Conservation (phyloP, 2,888 invertebrate species). For the Dryobotodes eremita region DNA sequence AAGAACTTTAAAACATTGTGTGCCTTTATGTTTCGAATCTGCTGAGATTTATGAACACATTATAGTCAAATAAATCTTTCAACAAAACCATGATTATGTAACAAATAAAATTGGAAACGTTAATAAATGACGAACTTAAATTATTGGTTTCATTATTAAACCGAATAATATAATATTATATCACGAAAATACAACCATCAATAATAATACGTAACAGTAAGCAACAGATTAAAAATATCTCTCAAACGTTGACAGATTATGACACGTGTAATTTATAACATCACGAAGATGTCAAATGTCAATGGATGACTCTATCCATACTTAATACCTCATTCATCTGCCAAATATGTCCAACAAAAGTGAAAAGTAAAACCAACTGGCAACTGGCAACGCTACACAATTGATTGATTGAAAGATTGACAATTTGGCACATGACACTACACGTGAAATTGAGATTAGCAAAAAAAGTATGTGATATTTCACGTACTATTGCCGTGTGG, state of each 20-base stretch:
- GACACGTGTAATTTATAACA: conserved; percentile 39
- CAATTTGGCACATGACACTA: conserved; percentile 55
- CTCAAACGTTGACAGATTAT: conserved; percentile 19
- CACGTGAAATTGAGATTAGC: conserved; percentile 30
- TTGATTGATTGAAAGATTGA: conserved; percentile 60
- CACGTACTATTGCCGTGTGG: conserved; percentile 3
- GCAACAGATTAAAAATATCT: conserved; percentile 30
- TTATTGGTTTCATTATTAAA: background rate
- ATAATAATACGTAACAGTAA: background rate
- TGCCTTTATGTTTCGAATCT: conserved; percentile 20
- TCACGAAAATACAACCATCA: background rate
- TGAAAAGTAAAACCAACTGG: conserved; percentile 39
- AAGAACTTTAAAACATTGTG: conserved; percentile 15
- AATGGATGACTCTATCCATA: conserved; percentile 18
- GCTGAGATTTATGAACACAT: conserved; percentile 38
- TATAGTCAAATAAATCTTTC: conserved; percentile 35
- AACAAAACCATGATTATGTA: conserved; percentile 31
- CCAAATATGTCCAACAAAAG: conserved; percentile 49
- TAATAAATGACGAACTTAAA: conserved; percentile 7
- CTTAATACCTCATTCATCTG: conserved; percentile 21
- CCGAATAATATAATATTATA: too few relatives aligned
- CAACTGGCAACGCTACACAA: conserved; percentile 27
- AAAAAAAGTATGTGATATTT: conserved; percentile 30
- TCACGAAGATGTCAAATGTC: conserved; percentile 29
- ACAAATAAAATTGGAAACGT: conserved; percentile 1